Evolutionary conservation across 1,140 invertebrate species (phyloP).

Genomic region (Proales similis): DNA sequence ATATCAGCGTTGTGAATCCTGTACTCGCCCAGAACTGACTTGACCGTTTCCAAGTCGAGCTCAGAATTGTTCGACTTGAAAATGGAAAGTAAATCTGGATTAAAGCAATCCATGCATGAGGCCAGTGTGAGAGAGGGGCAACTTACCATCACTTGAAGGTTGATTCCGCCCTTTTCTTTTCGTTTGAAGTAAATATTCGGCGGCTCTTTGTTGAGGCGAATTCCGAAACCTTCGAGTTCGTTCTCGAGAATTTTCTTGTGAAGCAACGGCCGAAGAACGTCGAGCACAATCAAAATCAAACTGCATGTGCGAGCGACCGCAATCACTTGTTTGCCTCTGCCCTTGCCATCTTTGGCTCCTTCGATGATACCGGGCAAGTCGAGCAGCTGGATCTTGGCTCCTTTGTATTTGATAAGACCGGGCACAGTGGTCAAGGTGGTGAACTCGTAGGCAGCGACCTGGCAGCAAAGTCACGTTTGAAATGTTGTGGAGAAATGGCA

Average conservation of each 20-base stretch:
- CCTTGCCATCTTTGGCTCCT: slow-evolving; percentile 98
- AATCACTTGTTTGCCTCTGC: slow-evolving; percentile 95
- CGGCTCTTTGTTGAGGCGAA: slow-evolving; percentile 89
- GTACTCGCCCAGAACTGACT: slow-evolving; percentile 87
- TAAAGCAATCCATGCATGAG: no score
- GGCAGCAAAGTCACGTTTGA: no score
- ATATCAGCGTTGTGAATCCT: slow-evolving; percentile 91
- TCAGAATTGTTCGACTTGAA: slow-evolving; percentile 72
- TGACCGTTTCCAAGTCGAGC: slow-evolving; percentile 86
- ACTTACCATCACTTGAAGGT: slow-evolving; percentile 83
- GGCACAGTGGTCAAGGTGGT: slow-evolving; percentile 98
- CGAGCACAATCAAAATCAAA: slow-evolving; percentile 93
- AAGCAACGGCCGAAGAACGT: slow-evolving; percentile 89
- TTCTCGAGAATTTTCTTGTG: slow-evolving; percentile 94
- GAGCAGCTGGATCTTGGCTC: slow-evolving; percentile 95
- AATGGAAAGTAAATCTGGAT: slow-evolving; percentile 72
- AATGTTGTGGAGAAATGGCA: no score
- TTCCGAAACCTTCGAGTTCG: slow-evolving; percentile 96
- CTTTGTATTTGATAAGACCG: slow-evolving; percentile 98
- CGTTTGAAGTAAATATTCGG: slow-evolving; percentile 91
- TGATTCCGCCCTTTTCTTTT: slow-evolving; percentile 95
- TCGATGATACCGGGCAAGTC: slow-evolving; percentile 99
- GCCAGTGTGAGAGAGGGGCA: slow-evolving; percentile 92
- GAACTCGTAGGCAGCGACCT: slow-evolving; percentile 95
- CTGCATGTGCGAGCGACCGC: slow-evolving; percentile 96